Percentiles rank a stretch among this genome's conserved stretches.
phyloP scores from a whole-genome alignment of 2,797 vertebrate species.

The Spinus pinus region DNA sequence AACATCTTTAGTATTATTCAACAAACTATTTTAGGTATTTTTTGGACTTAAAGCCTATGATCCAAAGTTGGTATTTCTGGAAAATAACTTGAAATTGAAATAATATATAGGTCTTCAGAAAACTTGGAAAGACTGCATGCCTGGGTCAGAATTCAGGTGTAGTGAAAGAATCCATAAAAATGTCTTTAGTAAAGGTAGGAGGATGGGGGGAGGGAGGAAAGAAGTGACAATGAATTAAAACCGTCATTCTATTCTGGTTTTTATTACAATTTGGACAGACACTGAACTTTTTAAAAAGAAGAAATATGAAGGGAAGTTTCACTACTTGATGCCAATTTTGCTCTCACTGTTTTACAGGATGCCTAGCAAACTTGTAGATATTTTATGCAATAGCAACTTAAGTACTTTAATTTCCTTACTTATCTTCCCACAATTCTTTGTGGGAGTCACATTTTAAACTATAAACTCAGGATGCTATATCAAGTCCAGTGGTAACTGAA shows the following conservation, averaged over 20 bases:
- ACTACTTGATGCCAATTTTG: background rate
- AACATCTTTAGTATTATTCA: background rate
- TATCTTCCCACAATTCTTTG: background rate
- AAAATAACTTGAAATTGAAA: background rate
- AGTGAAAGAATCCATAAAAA: background rate
- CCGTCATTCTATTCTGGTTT: background rate
- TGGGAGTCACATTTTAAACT: background rate
- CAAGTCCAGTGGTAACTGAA: background rate
- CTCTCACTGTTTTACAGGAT: background rate
- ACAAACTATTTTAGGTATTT: background rate
- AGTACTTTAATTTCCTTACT: background rate
- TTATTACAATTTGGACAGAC: background rate
- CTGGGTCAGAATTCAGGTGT: background rate
- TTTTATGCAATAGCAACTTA: background rate
- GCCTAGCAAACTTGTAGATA: background rate
- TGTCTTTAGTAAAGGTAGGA: background rate
- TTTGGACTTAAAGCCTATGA: background rate
- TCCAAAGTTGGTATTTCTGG: background rate
- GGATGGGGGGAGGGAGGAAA: fast-evolving
- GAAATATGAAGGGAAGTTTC: background rate
- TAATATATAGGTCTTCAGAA: background rate
- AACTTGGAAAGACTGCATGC: background rate
- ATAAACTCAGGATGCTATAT: background rate
- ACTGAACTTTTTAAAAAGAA: background rate
- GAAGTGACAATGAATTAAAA: background rate